Evolutionary conservation across 2,113 vertebrate species (phyloP).

Genomic region (Octodon degus): DNA sequence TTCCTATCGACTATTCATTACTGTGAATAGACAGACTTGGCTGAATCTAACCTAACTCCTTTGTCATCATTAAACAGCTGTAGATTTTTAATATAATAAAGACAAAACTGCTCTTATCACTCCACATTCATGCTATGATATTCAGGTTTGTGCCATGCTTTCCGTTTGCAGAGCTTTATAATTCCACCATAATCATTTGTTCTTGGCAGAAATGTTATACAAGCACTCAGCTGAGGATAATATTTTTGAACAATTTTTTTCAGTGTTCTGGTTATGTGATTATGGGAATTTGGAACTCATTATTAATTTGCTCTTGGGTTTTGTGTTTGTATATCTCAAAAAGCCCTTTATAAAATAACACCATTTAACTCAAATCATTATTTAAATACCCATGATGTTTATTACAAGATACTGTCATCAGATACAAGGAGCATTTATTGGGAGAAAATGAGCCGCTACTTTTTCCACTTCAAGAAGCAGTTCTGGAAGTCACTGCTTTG

Average conservation of each 20-base stretch:
- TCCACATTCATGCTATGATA: slow-evolving; percentile 70
- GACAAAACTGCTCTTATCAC: slow-evolving; percentile 75
- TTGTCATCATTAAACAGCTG: slow-evolving; percentile 78
- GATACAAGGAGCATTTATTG: slow-evolving; percentile 1
- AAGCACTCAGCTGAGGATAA: slow-evolving; percentile 82
- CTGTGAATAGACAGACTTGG: slow-evolving; percentile 74
- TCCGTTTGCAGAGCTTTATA: slow-evolving; percentile 80
- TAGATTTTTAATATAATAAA: slow-evolving; percentile 82
- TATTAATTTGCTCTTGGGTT: slow-evolving; percentile 81
- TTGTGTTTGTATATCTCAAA: slow-evolving; percentile 77
- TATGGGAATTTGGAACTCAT: slow-evolving; percentile 77
- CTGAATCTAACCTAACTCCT: slow-evolving; percentile 75
- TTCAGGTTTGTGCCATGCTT: slow-evolving; percentile 78
- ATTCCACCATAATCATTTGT: slow-evolving; percentile 77
- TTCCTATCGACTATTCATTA: slow-evolving; percentile 65
- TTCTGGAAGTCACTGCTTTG: neutral
- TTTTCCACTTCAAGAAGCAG: too few species aligned
- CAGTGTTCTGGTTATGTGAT: slow-evolving; percentile 75
- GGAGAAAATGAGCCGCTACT: neutral
- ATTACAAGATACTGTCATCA: slow-evolving; percentile 1
- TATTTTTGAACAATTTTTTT: slow-evolving; percentile 84
- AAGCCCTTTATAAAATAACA: slow-evolving; percentile 79
- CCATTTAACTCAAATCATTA: slow-evolving; percentile 70
- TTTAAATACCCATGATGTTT: slow-evolving; percentile 20
- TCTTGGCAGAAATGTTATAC: slow-evolving; percentile 81